A percentile compares a stretch with the other conserved stretches of the same genome.
Conservation (phyloP, 1,140 invertebrate genomes). For the Paracyclopina nana region DNA sequence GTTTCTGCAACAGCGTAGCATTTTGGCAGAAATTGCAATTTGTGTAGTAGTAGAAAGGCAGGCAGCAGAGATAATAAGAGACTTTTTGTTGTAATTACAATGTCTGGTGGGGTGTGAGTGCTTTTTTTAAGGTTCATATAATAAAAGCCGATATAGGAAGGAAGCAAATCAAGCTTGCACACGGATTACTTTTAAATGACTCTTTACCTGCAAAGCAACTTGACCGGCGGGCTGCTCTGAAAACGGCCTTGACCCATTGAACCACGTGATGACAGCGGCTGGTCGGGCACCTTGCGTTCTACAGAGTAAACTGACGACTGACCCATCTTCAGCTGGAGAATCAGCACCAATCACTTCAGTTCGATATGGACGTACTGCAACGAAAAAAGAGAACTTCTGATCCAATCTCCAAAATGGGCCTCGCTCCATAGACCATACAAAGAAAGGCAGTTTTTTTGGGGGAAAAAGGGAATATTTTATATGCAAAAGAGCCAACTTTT, state of each 20-base stretch:
- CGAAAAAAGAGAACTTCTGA: not conserved
- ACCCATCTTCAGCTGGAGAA: constrained; percentile 53
- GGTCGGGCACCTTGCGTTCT: constrained; percentile 51
- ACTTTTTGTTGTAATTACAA: no score
- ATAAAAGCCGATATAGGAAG: no score
- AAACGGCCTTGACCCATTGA: constrained; percentile 41
- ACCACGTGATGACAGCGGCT: constrained; percentile 60
- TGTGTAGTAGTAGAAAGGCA: no score
- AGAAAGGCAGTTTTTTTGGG: no score
- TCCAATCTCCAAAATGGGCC: no score
- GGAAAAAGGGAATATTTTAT: constrained; percentile 8
- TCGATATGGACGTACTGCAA: constrained; percentile 47
- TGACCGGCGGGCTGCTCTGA: constrained; percentile 6
- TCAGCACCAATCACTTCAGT: constrained; percentile 46
- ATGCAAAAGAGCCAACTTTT: constrained; percentile 1
- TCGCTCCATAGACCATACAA: no score
- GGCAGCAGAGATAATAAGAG: no score
- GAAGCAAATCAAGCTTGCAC: no score
- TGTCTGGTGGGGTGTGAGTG: no score
- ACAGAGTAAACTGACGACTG: constrained; percentile 51
- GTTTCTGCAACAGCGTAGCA: constrained; percentile 10
- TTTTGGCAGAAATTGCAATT: no score
- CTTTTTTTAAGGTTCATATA: no score
- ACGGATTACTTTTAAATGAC: not conserved
- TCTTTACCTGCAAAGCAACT: constrained; percentile 6